phyloP scores from a whole-genome alignment of 2,113 vertebrate genomes.

The Anoura caudifer region DNA sequence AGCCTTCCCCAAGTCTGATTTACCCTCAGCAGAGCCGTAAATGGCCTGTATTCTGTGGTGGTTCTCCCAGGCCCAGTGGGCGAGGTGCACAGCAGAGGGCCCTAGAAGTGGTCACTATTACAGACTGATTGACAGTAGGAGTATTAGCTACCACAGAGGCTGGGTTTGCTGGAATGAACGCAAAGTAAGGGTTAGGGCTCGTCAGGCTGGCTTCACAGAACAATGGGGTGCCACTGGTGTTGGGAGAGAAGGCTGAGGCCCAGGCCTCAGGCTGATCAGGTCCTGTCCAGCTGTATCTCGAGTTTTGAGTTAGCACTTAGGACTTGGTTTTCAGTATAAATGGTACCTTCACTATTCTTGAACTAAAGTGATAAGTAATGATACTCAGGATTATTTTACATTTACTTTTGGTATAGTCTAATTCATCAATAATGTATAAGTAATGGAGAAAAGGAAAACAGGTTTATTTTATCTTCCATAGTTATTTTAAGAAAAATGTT shows the following conservation, averaged over 20 bases:
- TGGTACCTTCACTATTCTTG: not conserved
- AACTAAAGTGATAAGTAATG: not conserved
- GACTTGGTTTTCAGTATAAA: not conserved
- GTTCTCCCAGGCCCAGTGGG: not conserved
- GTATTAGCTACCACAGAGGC: not conserved
- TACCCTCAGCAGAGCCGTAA: not conserved
- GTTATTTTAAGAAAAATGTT: not conserved
- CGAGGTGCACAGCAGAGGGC: not conserved
- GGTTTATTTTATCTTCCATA: not conserved
- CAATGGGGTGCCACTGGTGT: not conserved
- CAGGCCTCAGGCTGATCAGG: not conserved
- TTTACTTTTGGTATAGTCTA: not conserved
- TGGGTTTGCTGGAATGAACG: not conserved
- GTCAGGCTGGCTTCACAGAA: not conserved
- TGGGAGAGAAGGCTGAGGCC: not conserved
- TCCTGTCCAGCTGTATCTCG: not conserved
- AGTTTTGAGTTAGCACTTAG: not conserved
- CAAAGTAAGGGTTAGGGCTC: not conserved
- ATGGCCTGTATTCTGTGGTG: not conserved
- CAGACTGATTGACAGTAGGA: not conserved
- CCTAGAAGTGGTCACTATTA: not conserved
- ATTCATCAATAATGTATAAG: slow-evolving; percentile 18
- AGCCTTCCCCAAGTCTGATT: not conserved
- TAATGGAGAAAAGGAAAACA: not conserved
- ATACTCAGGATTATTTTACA: not conserved